Evolutionary conservation across 2,797 vertebrate species (phyloP), one percentile per base, ranked within the genome.

Genomic region (Chaetophractus vellerosus): DNA sequence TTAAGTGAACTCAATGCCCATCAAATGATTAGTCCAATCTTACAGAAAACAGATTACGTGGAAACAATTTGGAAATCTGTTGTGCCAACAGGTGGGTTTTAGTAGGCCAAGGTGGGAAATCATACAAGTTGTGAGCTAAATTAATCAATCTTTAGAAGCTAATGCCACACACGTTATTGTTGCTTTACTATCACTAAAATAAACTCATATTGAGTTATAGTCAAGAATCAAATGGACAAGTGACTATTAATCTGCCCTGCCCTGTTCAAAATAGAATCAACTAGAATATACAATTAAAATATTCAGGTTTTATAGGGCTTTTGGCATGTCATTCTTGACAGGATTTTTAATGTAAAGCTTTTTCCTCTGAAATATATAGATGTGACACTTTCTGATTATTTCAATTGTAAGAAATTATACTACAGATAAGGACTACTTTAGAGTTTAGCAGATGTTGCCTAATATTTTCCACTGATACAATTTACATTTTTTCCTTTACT

Each of bases 141-240:
- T 86, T 83, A 50, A 55, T 76, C 33, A 19, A 24, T 15, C 7
- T 23, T 90, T 87, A 52, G 6, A 79, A 85, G 24, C 2, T 81
- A 86, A 80, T 85, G 4, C 8, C 19, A 69, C 5, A 82, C 3
- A 69, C 1, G 50, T 75, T 78, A 52, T 61, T n/a, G 23, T 14
- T 66, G 61, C 31, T 61, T 75, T 74, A 23, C 75, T 91, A 16
- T 83, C 18, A 87, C 33, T 68, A 80, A 95, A 88, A 61, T 63
- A 83, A 80, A 1, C 0, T 74, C 21, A 41, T 82, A 48, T 4
- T 31, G 19, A 76, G 78, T 80, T 74, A 78, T 9, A 74, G 7
- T 50, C 9, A 92, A 59, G 16, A 92, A 90, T 75, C 18, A 66
- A 88, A 36, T 71, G 18, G 26, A 55, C 9, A 36, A 63, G 6